These are phyloP conservation scores for Drosophila mettleri DNA, from an alignment of 2,888 invertebrate genomes.

Conservation along the genomic window DNA sequence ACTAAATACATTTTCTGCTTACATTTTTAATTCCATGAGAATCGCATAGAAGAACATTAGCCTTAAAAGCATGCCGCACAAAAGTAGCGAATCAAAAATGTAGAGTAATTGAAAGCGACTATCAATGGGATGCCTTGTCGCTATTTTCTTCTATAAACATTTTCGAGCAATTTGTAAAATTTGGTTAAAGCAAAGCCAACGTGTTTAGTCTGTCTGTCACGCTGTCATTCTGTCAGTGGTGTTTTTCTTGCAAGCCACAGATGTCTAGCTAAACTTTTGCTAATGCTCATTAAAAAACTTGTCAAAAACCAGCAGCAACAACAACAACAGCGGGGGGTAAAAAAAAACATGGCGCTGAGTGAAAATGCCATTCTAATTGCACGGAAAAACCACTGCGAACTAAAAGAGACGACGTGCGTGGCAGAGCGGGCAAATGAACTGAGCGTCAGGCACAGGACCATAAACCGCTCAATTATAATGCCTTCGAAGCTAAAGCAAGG, in stretches of 20 bases:
- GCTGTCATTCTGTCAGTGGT: constrained; percentile 34
- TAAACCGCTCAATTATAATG: constrained; percentile 73
- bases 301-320: constrained; percentile 34
- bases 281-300: constrained; percentile 71
- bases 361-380: constrained; percentile 55
- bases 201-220: constrained; percentile 22
- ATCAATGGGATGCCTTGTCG: not conserved
- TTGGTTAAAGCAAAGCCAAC: constrained; percentile 8
- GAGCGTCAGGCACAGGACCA: constrained; percentile 19
- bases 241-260: constrained; percentile 20
- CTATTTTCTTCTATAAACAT: not conserved
- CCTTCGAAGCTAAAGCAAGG: constrained; percentile 28
- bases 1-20: not conserved
- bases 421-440: constrained; percentile 62
- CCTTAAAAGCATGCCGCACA: too few species aligned
- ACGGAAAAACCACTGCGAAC: constrained; percentile 48
- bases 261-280: constrained; percentile 30
- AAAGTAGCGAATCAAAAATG: too few species aligned
- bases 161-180: constrained; percentile 10
- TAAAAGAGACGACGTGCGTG: constrained; percentile 26
- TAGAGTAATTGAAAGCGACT: not conserved
- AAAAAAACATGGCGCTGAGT: constrained; percentile 18
- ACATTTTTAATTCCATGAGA: not conserved
- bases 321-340: not conserved
- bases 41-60: not conserved